These are phyloP conservation scores for Numida meleagris DNA, from an alignment of 2,113 vertebrate species.

Conservation along the genomic window DNA sequence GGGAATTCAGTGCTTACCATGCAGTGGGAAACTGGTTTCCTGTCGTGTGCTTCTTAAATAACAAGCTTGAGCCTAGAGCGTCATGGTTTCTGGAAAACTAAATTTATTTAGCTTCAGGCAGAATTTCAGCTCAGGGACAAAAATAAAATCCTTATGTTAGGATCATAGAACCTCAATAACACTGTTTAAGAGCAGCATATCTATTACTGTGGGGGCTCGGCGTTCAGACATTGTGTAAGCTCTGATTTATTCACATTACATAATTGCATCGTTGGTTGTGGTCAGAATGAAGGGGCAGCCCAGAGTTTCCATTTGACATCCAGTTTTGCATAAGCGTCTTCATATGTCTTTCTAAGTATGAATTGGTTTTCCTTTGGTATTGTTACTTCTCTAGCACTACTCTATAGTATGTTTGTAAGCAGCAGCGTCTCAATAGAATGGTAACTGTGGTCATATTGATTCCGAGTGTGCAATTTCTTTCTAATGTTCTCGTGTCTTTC, in stretches of 20 bases:
- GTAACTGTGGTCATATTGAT: fast-evolving
- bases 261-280: neutral
- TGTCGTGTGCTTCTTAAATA: neutral
- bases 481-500: neutral
- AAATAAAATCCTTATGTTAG: neutral
- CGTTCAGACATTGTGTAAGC: fast-evolving
- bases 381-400: fast-evolving
- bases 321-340: neutral
- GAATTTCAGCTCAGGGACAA: neutral
- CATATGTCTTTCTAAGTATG: fast-evolving
- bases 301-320: no score
- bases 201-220: fast-evolving
- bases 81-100: neutral
- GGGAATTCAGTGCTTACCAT: neutral
- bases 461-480: fast-evolving
- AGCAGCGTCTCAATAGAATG: fast-evolving
- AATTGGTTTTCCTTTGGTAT: neutral
- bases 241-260: neutral
- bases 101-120: neutral
- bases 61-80: neutral
- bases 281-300: neutral
- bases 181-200: neutral
- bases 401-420: fast-evolving
- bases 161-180: neutral
- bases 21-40: neutral